These are phyloP conservation scores for Acanthosepion esculentum DNA, from an alignment of 2,888 invertebrate species.

Conservation along the genomic window DNA sequence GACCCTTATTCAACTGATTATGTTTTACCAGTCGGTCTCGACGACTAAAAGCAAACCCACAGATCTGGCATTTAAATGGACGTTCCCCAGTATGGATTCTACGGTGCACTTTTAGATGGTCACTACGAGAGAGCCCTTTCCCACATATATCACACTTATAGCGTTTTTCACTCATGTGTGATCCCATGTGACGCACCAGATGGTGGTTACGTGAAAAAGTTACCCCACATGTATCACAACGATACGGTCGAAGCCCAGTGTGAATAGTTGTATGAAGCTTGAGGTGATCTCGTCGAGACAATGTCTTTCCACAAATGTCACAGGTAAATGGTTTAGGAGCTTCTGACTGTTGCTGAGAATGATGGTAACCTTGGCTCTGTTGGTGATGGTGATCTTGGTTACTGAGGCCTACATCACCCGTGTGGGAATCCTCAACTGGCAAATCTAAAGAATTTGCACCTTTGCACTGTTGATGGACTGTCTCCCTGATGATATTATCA, in stretches of 20 bases:
- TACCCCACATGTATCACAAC: neutral
- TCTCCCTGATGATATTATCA: neutral
- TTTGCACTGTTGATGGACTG: neutral
- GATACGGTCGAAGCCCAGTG: neutral
- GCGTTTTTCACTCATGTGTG: slow-evolving; percentile 24
- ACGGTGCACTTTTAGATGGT: slow-evolving; percentile 36
- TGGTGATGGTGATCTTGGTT: neutral
- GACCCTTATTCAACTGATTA: slow-evolving; percentile 8
- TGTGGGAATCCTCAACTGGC: neutral
- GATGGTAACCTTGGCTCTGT: neutral
- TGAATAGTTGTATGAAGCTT: slow-evolving; percentile 36
- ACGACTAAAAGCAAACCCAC: slow-evolving; percentile 3
- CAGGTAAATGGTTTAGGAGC: neutral
- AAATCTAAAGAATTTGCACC: neutral
- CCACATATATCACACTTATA: slow-evolving; percentile 40
- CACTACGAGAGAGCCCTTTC: slow-evolving; percentile 34
- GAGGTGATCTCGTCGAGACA: slow-evolving; percentile 37
- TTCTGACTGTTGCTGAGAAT: neutral
- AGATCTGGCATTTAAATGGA: slow-evolving; percentile 41
- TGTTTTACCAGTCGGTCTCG: slow-evolving; percentile 34
- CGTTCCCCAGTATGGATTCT: slow-evolving; percentile 38
- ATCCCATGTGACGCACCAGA: slow-evolving; percentile 36
- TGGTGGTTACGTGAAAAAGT: slow-evolving; percentile 36
- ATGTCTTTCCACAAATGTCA: slow-evolving; percentile 23
- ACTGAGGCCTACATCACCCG: neutral